Percentiles rank a stretch among this genome's conserved stretches.
Evolutionary conservation across 2,113 vertebrate species (phyloP).

Genomic region (Actenoides lindsayi): DNA sequence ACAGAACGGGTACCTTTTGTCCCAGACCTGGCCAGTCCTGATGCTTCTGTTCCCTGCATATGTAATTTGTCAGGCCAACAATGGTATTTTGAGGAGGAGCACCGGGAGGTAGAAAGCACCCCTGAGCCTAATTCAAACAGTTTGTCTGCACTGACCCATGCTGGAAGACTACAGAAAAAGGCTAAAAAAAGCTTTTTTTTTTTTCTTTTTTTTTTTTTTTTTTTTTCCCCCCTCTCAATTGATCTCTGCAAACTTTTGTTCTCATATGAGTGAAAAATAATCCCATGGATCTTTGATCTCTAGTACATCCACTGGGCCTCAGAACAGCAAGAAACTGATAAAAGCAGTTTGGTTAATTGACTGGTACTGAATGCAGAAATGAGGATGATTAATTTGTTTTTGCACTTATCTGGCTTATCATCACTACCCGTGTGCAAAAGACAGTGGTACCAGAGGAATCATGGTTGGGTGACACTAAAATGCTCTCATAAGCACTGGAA

Average conservation of each 20-base stretch:
- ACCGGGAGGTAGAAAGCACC: neutral
- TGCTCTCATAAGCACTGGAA: neutral
- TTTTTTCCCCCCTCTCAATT: neutral
- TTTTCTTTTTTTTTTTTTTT: neutral
- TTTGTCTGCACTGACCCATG: neutral
- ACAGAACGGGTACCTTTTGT: neutral
- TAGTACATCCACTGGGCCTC: neutral
- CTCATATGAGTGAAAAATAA: neutral
- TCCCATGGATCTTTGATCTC: neutral
- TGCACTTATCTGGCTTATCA: neutral
- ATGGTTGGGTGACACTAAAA: neutral
- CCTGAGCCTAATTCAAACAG: neutral
- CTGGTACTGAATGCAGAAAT: neutral
- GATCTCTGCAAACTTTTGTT: neutral
- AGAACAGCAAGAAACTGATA: conserved; percentile 3
- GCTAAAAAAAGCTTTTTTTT: too few species aligned
- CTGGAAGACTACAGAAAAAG: neutral
- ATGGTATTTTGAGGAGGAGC: neutral
- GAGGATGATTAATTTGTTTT: neutral
- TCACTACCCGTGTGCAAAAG: neutral
- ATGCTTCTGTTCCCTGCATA: neutral
- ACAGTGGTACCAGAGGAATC: neutral
- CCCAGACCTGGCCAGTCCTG: neutral
- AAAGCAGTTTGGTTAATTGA: neutral
- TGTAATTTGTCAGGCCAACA: neutral